phyloP scores from a whole-genome alignment of 2,888 invertebrate species.

The Charanyca ferruginea region DNA sequence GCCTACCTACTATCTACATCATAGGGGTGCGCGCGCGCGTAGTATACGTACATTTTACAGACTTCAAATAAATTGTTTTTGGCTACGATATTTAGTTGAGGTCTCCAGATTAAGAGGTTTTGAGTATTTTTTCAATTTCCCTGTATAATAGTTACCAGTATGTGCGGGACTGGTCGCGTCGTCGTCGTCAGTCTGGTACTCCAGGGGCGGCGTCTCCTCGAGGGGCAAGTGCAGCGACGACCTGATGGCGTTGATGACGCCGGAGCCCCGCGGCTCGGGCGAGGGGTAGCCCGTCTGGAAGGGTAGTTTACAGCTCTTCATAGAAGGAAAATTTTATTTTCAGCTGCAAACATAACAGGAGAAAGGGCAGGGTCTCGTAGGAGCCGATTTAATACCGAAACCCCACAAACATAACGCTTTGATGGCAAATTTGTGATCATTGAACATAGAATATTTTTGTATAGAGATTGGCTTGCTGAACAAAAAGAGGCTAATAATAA shows the following conservation, averaged over 20 bases:
- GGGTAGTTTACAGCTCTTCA: too few species aligned
- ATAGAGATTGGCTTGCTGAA: not conserved
- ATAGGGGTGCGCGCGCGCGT: too few species aligned
- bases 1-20: too few species aligned
- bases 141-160: slow-evolving; percentile 64
- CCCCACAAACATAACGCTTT: slow-evolving; percentile 22
- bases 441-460: slow-evolving; percentile 17
- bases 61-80: too few species aligned
- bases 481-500: not conserved
- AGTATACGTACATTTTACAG: too few species aligned
- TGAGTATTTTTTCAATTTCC: too few species aligned
- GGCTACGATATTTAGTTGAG: too few species aligned
- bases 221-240: slow-evolving; percentile 84
- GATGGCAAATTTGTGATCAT: slow-evolving; percentile 24
- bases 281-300: slow-evolving; percentile 84
- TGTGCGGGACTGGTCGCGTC: slow-evolving; percentile 74
- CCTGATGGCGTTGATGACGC: slow-evolving; percentile 85
- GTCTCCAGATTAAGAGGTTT: too few species aligned
- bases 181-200: slow-evolving; percentile 85
- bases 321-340: too few species aligned
- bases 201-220: slow-evolving; percentile 82
- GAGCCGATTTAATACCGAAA: too few species aligned
- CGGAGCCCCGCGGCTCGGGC: slow-evolving; percentile 64
- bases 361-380: too few species aligned
- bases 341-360: too few species aligned